These are phyloP conservation scores for Enteromius afrohamiltoni DNA, from an alignment of 2,797 vertebrate species.

Conservation along the genomic window DNA sequence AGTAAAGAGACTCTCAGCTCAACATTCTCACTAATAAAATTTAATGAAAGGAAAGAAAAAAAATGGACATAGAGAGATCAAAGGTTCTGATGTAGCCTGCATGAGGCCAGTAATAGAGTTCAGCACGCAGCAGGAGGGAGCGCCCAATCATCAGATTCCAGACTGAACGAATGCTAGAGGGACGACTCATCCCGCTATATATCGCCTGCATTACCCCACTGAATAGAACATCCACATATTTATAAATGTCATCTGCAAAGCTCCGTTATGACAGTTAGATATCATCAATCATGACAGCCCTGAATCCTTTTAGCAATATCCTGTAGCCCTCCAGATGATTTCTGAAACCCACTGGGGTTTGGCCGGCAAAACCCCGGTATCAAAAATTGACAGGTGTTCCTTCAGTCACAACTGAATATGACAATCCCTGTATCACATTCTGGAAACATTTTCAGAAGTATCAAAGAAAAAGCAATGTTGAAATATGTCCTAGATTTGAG, in stretches of 20 bases:
- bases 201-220: neutral
- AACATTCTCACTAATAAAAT: constrained; percentile 14
- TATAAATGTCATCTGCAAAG: constrained; percentile 25
- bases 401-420: constrained; percentile 13
- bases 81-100: constrained; percentile 29
- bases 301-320: constrained; percentile 24
- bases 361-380: neutral
- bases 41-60: neutral
- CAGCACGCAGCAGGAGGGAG: constrained; percentile 36
- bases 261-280: constrained; percentile 6
- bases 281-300: constrained; percentile 13
- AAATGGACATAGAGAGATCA: constrained; percentile 23
- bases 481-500: neutral
- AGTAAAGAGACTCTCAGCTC: neutral
- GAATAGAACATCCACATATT: constrained; percentile 15
- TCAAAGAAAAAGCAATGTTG: neutral
- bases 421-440: neutral
- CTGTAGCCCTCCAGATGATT: constrained; percentile 10
- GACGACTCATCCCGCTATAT: neutral
- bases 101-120: constrained; percentile 43
- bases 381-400: neutral
- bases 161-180: constrained; percentile 2
- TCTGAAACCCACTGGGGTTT: constrained; percentile 10
- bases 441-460: constrained; percentile 5
- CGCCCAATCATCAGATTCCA: constrained; percentile 37